These are phyloP conservation scores for Myopa tessellatipennis DNA, from an alignment of 2,888 invertebrate species.

Conservation along the genomic window DNA sequence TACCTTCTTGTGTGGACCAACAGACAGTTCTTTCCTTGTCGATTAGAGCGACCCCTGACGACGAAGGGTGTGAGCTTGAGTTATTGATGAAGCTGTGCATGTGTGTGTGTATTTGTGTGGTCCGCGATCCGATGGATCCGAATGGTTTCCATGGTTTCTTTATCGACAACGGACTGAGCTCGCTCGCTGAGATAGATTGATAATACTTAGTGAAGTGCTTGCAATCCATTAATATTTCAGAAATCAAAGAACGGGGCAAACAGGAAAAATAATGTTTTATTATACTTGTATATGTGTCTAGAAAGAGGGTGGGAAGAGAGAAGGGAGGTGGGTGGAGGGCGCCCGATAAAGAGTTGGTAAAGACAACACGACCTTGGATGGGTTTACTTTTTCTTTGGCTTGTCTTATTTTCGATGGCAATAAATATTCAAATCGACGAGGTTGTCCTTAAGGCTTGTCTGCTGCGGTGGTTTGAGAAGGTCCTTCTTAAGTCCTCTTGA, in stretches of 20 bases:
- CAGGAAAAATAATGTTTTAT: background rate
- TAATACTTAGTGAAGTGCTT: conserved; percentile 35
- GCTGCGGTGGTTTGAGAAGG: background rate
- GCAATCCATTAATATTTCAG: conserved; percentile 33
- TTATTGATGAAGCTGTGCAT: conserved; percentile 36
- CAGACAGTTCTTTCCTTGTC: conserved; percentile 33
- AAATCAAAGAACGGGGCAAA: conserved; percentile 22
- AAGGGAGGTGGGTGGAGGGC: background rate
- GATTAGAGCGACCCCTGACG: background rate
- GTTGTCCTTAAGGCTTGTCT: background rate
- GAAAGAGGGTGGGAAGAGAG: too few species aligned
- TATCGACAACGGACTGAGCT: conserved; percentile 50
- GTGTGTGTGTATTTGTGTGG: background rate
- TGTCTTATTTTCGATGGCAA: conserved; percentile 7
- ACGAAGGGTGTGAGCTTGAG: conserved; percentile 22
- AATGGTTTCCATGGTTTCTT: conserved; percentile 47
- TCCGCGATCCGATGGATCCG: background rate
- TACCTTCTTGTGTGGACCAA: conserved; percentile 24
- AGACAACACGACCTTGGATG: too few species aligned
- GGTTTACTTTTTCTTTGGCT: background rate
- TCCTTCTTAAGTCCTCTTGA: conserved; percentile 18
- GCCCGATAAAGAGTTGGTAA: background rate
- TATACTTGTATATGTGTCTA: background rate
- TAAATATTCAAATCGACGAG: conserved; percentile 32
- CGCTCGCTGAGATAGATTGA: conserved; percentile 48